Evolutionary conservation across 1,140 invertebrate species (phyloP).

Genomic region (Scaptodrosophila lebanonensis): DNA sequence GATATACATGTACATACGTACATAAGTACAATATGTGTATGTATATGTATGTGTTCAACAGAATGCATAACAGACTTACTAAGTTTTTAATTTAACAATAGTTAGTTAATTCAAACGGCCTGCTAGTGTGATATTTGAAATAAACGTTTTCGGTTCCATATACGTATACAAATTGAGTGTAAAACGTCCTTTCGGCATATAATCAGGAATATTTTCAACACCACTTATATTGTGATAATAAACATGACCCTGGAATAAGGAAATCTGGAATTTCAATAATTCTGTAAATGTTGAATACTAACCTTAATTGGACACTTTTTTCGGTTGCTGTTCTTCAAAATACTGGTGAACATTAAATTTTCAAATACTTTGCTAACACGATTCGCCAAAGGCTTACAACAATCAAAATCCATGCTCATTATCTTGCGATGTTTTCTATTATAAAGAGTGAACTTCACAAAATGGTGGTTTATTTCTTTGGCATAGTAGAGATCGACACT

Average conservation of each 20-base stretch:
- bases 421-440: conserved; percentile 23
- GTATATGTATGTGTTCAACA: too few species aligned
- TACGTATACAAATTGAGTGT: not conserved
- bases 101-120: too few species aligned
- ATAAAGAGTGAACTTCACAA: not conserved
- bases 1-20: too few species aligned
- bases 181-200: not conserved
- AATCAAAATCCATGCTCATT: conserved; percentile 27
- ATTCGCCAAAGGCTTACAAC: conserved; percentile 28
- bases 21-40: too few species aligned
- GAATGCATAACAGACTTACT: too few species aligned
- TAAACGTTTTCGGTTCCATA: not conserved
- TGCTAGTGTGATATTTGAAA: conserved; percentile 1
- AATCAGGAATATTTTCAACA: not conserved
- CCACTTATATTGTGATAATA: conserved; percentile 7
- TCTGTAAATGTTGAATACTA: not conserved
- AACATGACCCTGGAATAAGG: not conserved
- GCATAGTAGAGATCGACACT: too few species aligned
- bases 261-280: not conserved
- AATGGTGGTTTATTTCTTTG: not conserved
- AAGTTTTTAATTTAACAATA: too few species aligned
- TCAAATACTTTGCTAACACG: conserved; percentile 11
- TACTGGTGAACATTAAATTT: conserved; percentile 22
- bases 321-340: conserved; percentile 3
- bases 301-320: conserved; percentile 4